A percentile compares a stretch with the other conserved stretches of the same genome.
phyloP scores from a whole-genome alignment of 2,113 vertebrate genomes.

The Phainopepla nitens region DNA sequence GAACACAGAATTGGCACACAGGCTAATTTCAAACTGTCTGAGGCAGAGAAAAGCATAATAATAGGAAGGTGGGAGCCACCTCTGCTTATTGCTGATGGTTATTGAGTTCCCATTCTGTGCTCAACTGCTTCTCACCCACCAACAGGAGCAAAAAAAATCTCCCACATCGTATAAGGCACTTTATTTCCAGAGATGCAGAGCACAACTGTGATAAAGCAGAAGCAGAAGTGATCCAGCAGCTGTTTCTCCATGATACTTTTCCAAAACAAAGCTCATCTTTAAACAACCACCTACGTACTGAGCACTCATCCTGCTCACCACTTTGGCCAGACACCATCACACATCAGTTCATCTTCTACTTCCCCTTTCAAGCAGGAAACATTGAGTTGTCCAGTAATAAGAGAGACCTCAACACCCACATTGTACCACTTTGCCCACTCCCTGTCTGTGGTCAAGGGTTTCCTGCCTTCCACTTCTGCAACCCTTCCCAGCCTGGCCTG shows the following conservation, averaged over 20 bases:
- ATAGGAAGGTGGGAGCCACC: neutral
- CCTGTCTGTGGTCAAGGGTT: neutral
- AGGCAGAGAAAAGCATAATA: neutral
- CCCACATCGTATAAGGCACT: accelerated
- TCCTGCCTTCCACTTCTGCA: neutral
- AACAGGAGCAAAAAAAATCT: neutral
- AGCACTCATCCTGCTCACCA: neutral
- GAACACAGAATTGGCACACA: accelerated
- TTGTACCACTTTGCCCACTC: neutral
- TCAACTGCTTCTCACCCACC: neutral
- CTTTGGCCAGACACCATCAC: neutral
- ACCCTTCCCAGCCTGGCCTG: neutral
- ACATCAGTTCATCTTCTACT: neutral
- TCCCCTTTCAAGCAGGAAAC: neutral
- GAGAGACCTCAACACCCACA: neutral
- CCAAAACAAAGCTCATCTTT: neutral
- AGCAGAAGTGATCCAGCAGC: neutral
- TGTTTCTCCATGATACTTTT: neutral
- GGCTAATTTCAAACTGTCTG: neutral
- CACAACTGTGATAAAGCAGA: neutral
- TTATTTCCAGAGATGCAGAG: neutral
- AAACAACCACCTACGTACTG: neutral
- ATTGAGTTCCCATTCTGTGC: neutral
- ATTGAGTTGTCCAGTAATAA: neutral
- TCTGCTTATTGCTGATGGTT: neutral